These are phyloP conservation scores for Drosophila multiciliata DNA, from an alignment of 2,888 invertebrate species.

Conservation along the genomic window DNA sequence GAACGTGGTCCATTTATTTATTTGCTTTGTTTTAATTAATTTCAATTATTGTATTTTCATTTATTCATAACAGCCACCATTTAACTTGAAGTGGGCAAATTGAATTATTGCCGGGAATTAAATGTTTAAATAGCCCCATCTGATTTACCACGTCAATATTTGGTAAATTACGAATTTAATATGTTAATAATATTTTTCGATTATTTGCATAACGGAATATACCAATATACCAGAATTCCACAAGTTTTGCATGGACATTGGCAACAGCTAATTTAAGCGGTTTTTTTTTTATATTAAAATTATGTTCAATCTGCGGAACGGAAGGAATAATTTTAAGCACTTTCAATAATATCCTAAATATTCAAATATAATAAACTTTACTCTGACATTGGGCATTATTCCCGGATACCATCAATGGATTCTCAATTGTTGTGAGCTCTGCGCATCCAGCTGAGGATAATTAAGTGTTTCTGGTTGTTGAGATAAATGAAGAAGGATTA, in stretches of 20 bases:
- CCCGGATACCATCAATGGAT: slow-evolving; percentile 11
- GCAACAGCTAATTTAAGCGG: background rate
- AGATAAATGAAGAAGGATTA: background rate
- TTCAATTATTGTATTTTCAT: slow-evolving; percentile 73
- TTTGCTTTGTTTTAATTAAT: slow-evolving; percentile 66
- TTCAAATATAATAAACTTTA: background rate
- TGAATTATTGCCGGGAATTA: no score
- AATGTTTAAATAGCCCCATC: background rate
- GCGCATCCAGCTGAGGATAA: slow-evolving; percentile 15
- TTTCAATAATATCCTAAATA: background rate
- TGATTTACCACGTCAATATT: background rate
- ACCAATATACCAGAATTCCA: background rate
- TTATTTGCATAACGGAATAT: background rate
- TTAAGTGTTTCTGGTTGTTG: background rate
- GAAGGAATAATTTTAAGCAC: background rate
- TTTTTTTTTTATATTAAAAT: background rate
- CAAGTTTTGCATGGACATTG: background rate
- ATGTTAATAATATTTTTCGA: background rate
- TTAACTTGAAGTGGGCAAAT: background rate
- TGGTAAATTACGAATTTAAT: background rate
- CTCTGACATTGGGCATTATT: background rate
- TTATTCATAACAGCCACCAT: slow-evolving; percentile 15
- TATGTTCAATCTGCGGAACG: background rate
- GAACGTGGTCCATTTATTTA: slow-evolving; percentile 54
- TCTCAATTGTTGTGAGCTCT: slow-evolving; percentile 5